Evolutionary conservation across 1,140 invertebrate genomes (phyloP), one percentile per base, ranked within the genome.

Genomic region (Oryctes rhinoceros): DNA sequence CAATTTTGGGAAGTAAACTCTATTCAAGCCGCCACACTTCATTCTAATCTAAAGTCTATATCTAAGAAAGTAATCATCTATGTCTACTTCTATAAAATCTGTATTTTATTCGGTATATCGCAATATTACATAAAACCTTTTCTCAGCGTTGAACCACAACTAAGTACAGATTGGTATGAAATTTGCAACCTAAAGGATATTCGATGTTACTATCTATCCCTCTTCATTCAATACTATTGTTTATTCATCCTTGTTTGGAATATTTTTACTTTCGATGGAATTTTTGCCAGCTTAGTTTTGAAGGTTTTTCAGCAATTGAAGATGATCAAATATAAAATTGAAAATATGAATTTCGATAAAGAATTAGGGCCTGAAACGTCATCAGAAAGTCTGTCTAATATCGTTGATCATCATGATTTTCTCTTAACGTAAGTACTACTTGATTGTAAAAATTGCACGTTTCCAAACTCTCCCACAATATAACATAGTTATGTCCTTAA

Each of bases 271-370:
- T 62, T 62, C 3, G 53, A 62, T 15, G 53, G 53, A 20, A 62
- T 62, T 18, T 62, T 62, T 15, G 53, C 53, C 13, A 18, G 15
- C 13, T 62, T 62, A 13, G 20, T 20, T 20, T 62, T 62, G 13
- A 62, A 62, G 20, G 13, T 15, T 6, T 62, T 62, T 20, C 53
- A 62, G 53, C 53, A 62, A 62, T 62, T 62, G 13, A 62, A 62
- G 13, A 62, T 62, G 53, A 62, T 62, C 53, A 62, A 62, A 62
- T 62, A 11, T 13, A 62, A 20, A 15, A 62, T 62, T 62, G 53
- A 62, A 62, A 3, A 15, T 62, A 1, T 62, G 13, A 62, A 62
- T 62, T 62, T 62, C 20, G 53, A 62, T 18, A 18, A 62, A 15
- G 53, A 20, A 10, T n/a, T n/a, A 62, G 13, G 13, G 13, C 5